Evolutionary conservation across 2,888 invertebrate species (phyloP), one percentile per base, ranked within the genome.

Genomic region (Dastarcus helophoroides): DNA sequence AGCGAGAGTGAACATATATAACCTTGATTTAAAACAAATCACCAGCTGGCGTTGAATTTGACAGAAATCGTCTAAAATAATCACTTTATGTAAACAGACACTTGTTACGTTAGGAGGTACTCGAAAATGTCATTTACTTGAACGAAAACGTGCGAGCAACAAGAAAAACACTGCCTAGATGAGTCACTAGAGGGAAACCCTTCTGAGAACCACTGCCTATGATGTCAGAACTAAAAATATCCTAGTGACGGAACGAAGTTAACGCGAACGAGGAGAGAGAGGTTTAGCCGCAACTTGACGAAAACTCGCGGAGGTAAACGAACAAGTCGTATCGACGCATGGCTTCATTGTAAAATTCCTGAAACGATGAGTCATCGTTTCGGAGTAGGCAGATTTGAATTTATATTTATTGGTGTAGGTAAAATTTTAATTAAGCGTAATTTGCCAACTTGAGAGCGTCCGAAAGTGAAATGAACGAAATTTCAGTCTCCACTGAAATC

Each of bases 161-260:
- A 42, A 40, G 43, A 47, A 53, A 50, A 48, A 50, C 46, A 44
- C 43, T 42, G 44, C 37, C 34, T 36, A 45, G 49, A 57, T 57
- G 56, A 57, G 39, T 55, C 54, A 57, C 54, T 43, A 26, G 41
- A 53, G 59, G 60, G 55, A 58, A 56, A 55, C 57, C 60, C 58
- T 60, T 58, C 58, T 56, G 47, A 54, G 56, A 60, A 60, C 55
- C 55, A 57, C 56, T 51, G 54, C 48, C 52, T 50, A 46, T 57
- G 59, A 60, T 58, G 58, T 62, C 61, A 62, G 46, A 48, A 51
- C 51, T 56, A 57, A 56, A 57, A 58, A 59, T 60, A 59, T 37
- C 46, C 42, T 22, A 12, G 9, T 14, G 32, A 28, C 22, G 21
- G 29, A 11, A 10, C 11, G 9, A 7, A 29, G 16, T 15, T n/a